A percentile compares a stretch with the other conserved stretches of the same genome.
These are phyloP conservation scores for Strigops habroptila DNA, from an alignment of 2,113 vertebrate genomes.

Conservation along the genomic window DNA sequence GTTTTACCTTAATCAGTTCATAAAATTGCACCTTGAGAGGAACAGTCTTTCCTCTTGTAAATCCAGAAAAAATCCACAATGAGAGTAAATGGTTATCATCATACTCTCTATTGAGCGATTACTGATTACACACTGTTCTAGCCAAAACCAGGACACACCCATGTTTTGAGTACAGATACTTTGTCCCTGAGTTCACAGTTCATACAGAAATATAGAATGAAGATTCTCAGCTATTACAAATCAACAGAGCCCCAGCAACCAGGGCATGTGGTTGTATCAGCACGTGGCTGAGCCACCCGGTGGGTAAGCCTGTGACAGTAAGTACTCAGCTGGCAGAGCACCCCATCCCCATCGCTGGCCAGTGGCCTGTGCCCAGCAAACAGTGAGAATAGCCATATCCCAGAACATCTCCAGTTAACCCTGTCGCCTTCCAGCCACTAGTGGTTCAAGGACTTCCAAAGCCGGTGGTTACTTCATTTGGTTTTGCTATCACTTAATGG, in stretches of 20 bases:
- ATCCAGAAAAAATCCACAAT: not conserved
- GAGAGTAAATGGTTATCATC: not conserved
- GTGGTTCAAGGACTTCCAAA: not conserved
- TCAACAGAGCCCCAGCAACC: not conserved
- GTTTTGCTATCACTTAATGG: not conserved
- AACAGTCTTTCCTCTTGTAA: not conserved
- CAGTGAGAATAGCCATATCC: rapidly evolving
- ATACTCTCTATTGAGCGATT: not conserved
- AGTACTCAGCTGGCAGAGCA: not conserved
- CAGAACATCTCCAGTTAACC: not conserved
- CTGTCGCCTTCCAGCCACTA: not conserved
- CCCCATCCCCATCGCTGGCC: not conserved
- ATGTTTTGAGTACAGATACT: not conserved
- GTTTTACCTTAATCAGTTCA: not conserved
- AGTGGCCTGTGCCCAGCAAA: not conserved
- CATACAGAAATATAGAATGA: not conserved
- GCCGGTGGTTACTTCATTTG: not conserved
- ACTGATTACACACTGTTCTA: not conserved
- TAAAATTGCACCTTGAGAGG: not conserved
- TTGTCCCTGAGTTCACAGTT: not conserved
- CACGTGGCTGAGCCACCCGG: rapidly evolving
- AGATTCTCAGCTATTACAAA: not conserved
- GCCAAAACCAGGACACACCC: not conserved
- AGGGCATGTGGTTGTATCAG: not conserved
- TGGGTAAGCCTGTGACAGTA: rapidly evolving